Conservation (phyloP, 2,113 vertebrate species). For the Plectropomus leopardus region DNA sequence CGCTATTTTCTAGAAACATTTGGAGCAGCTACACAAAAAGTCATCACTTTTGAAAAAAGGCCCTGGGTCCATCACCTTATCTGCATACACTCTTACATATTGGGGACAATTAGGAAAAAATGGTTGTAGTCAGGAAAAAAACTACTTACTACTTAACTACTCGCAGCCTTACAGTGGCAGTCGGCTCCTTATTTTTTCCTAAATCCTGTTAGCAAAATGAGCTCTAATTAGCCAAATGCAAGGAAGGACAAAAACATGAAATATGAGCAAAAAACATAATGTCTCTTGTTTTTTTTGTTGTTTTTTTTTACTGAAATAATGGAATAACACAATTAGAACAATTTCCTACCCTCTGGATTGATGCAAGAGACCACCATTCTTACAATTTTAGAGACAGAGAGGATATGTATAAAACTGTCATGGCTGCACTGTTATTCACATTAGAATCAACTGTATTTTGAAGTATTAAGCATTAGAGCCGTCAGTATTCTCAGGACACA, state of each 20-base stretch:
- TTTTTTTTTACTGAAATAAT: conserved; percentile 2
- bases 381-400: background rate
- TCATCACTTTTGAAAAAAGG: too few species aligned
- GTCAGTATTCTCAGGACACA: background rate
- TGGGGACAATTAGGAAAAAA: too few species aligned
- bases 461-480: background rate
- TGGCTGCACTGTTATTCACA: background rate
- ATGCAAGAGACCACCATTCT: background rate
- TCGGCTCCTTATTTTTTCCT: background rate
- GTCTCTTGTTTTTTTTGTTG: background rate
- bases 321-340: background rate
- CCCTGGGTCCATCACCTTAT: too few species aligned
- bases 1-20: too few species aligned
- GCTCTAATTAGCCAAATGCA: conserved; percentile 18
- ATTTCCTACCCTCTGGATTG: background rate
- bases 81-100: too few species aligned
- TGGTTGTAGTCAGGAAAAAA: too few species aligned
- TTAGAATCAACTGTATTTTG: background rate
- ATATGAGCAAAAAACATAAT: conserved; percentile 6
- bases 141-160: too few species aligned
- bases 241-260: background rate
- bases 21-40: too few species aligned
- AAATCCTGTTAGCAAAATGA: background rate
- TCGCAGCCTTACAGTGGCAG: background rate
- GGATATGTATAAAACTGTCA: background rate